A percentile compares a stretch with the other conserved stretches of the same genome.
phyloP scores from a whole-genome alignment of 2,888 invertebrate species.

The Tipula helvola region DNA sequence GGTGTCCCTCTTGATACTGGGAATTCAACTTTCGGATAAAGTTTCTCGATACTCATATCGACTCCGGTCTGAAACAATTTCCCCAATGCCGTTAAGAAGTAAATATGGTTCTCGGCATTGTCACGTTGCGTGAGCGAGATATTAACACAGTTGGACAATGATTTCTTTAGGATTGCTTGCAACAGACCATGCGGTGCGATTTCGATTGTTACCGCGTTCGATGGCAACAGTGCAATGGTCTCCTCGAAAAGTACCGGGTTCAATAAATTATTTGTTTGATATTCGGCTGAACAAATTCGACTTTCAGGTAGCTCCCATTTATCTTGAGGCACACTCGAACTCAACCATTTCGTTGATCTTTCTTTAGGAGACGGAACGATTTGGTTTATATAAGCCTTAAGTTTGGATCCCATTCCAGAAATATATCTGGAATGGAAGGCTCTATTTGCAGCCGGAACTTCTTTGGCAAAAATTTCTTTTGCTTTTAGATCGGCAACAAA shows the following conservation, averaged over 20 bases:
- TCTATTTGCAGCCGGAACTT: constrained; percentile 75
- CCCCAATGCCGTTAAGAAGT: constrained; percentile 35
- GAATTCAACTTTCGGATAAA: constrained; percentile 63
- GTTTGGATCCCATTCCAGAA: constrained; percentile 49
- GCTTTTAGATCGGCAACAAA: constrained; percentile 54
- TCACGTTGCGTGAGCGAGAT: constrained; percentile 47
- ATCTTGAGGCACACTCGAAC: constrained; percentile 61
- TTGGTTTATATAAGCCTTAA: constrained; percentile 49
- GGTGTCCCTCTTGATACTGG: constrained; percentile 82
- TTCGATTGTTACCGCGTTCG: constrained; percentile 51
- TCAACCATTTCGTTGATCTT: constrained; percentile 69
- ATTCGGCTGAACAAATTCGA: constrained; percentile 61
- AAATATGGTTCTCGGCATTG: constrained; percentile 36
- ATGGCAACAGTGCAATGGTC: constrained; percentile 45
- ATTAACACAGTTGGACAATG: constrained; percentile 41
- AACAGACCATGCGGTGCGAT: constrained; percentile 57
- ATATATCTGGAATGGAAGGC: constrained; percentile 85
- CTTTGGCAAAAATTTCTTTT: constrained; percentile 66
- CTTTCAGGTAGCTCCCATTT: constrained; percentile 58
- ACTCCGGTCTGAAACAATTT: constrained; percentile 63
- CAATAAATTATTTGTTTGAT: constrained; percentile 75
- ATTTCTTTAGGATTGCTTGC: constrained; percentile 51
- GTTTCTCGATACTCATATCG: constrained; percentile 55
- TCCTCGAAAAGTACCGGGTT: constrained; percentile 47
- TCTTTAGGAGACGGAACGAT: constrained; percentile 52